Evolutionary conservation across 2,113 vertebrate genomes (phyloP).

Genomic region (Aphyosemion australe): DNA sequence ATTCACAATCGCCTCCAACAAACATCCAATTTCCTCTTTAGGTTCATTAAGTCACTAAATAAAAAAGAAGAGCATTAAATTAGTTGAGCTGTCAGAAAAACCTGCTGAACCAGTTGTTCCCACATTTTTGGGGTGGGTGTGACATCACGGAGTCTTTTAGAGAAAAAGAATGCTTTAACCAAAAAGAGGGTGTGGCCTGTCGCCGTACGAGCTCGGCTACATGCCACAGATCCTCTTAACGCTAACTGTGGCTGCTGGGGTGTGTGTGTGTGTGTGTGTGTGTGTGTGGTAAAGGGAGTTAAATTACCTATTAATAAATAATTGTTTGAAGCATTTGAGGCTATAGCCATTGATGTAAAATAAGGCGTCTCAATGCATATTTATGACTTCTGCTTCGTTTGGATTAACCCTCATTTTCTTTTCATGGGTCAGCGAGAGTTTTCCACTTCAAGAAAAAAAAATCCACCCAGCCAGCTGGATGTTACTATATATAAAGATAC

Average conservation of each 20-base stretch:
- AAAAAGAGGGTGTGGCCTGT: slow-evolving; percentile 50
- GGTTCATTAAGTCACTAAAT: background rate
- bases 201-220: slow-evolving; percentile 42
- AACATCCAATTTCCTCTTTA: too few species aligned
- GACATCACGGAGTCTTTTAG: slow-evolving; percentile 19
- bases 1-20: too few species aligned
- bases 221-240: slow-evolving; percentile 39
- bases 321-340: slow-evolving; percentile 16
- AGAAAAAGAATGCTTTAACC: slow-evolving; percentile 30
- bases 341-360: background rate
- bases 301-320: slow-evolving; percentile 9
- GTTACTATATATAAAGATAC: slow-evolving; percentile 22
- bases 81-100: background rate
- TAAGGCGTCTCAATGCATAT: slow-evolving; percentile 39
- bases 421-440: slow-evolving; percentile 25
- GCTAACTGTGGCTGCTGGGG: slow-evolving; percentile 20
- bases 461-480: slow-evolving; percentile 43
- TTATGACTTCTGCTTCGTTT: slow-evolving; percentile 13
- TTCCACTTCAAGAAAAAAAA: slow-evolving; percentile 34
- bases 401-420: slow-evolving; percentile 6
- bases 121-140: slow-evolving; percentile 21
- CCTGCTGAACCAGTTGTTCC: slow-evolving; percentile 12
- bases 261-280: slow-evolving; percentile 7
- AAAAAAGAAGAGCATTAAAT: background rate
- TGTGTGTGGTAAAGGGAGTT: background rate